These are phyloP conservation scores for Andrena flavipes DNA, from an alignment of 2,888 invertebrate species.

Conservation along the genomic window DNA sequence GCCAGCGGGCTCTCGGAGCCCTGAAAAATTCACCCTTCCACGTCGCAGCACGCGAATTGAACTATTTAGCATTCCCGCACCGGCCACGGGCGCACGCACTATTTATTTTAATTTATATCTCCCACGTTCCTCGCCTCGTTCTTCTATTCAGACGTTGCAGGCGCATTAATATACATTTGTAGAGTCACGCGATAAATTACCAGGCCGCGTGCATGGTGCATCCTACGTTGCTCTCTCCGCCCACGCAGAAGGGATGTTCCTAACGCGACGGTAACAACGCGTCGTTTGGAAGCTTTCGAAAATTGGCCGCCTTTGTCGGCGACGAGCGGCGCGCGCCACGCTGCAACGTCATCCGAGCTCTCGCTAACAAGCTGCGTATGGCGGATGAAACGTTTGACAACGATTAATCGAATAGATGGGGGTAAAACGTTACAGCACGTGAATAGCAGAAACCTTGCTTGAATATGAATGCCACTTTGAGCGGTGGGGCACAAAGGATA, in stretches of 20 bases:
- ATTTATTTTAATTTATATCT: constrained; percentile 55
- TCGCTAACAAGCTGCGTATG: not conserved
- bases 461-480: not conserved
- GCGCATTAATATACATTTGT: constrained; percentile 56
- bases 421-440: not conserved
- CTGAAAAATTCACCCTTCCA: constrained; percentile 10
- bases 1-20: not conserved
- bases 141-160: constrained; percentile 16
- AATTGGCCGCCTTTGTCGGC: not conserved
- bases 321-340: not conserved
- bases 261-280: constrained; percentile 11
- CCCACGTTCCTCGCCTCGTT: constrained; percentile 13
- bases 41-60: not conserved
- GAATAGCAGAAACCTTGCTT: not conserved
- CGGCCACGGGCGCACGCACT: constrained; percentile 19
- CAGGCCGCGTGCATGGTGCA: constrained; percentile 21
- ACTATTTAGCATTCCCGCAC: constrained; percentile 11
- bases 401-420: not conserved
- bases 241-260: not conserved
- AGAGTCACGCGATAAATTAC: constrained; percentile 36
- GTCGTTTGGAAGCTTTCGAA: not conserved
- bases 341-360: not conserved
- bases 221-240: not conserved
- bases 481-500: not conserved
- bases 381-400: not conserved